A percentile compares a stretch with the other conserved stretches of the same genome.
Conservation (phyloP, 2,113 vertebrate genomes). For the Cebus imitator region DNA sequence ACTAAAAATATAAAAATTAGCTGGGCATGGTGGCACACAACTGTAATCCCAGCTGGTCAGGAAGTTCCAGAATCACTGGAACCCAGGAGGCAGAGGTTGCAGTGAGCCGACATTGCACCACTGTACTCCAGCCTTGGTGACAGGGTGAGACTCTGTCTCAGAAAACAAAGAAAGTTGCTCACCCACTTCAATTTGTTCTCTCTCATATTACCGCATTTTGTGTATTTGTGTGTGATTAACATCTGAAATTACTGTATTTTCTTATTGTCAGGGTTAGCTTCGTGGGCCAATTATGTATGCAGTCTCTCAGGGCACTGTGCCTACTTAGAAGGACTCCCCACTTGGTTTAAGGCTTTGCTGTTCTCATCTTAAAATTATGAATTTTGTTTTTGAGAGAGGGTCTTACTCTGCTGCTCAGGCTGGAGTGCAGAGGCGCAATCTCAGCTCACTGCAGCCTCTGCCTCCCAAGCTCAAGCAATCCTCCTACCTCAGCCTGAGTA, state of each 20-base stretch:
- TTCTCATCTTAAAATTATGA: neutral
- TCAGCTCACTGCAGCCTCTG: neutral
- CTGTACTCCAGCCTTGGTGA: too few species aligned
- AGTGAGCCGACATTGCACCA: too few species aligned
- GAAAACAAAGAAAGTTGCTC: too few species aligned
- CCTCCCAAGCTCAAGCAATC: neutral
- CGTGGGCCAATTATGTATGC: neutral
- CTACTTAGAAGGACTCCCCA: neutral
- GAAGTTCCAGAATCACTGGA: too few species aligned
- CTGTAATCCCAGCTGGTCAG: too few species aligned
- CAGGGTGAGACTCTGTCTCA: too few species aligned
- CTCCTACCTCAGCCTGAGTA: neutral
- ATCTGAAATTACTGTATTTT: neutral
- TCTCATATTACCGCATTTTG: neutral
- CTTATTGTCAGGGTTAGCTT: neutral
- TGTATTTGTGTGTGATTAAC: too few species aligned
- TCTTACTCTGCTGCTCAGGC: neutral
- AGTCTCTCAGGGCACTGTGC: neutral
- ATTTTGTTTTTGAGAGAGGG: neutral
- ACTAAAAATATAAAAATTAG: too few species aligned
- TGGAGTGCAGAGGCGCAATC: neutral
- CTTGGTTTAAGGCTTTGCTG: neutral
- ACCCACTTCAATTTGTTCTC: neutral
- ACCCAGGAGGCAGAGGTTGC: too few species aligned
- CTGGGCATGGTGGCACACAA: too few species aligned